These are phyloP conservation scores for Temnothorax longispinosus DNA, from an alignment of 1,140 invertebrate species.

Conservation along the genomic window DNA sequence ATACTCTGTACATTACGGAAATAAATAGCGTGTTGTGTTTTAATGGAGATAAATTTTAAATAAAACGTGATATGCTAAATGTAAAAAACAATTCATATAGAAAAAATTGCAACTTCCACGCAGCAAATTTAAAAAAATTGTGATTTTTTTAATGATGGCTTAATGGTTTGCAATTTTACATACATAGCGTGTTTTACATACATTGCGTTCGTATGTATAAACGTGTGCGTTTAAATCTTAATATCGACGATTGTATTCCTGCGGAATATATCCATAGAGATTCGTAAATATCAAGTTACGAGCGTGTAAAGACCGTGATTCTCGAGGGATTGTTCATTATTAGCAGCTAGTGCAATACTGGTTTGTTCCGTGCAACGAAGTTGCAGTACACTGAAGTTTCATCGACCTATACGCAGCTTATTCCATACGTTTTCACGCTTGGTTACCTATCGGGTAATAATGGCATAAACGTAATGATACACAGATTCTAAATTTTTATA, in stretches of 20 bases:
- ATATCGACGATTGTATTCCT: slow-evolving; percentile 22
- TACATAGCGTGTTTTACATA: background rate
- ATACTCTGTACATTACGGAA: background rate
- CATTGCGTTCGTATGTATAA: background rate
- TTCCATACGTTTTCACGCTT: background rate
- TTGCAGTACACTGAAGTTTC: background rate
- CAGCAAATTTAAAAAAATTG: background rate
- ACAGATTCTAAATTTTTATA: background rate
- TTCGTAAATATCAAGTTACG: slow-evolving; percentile 70
- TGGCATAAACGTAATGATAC: background rate
- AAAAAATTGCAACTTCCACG: background rate
- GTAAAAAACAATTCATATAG: background rate
- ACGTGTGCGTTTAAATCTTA: background rate
- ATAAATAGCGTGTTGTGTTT: background rate
- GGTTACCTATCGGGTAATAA: background rate
- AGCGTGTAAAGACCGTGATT: slow-evolving; percentile 65
- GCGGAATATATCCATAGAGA: slow-evolving; percentile 30
- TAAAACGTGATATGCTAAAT: background rate
- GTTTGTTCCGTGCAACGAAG: background rate
- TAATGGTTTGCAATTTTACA: background rate
- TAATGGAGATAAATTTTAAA: background rate
- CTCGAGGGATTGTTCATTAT: slow-evolving; percentile 61
- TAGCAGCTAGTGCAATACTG: slow-evolving; percentile 30
- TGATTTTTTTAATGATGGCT: background rate
- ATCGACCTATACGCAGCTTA: slow-evolving; percentile 17